These are phyloP conservation scores for Hippocampus kuda DNA, from an alignment of 2,797 vertebrate species.

Conservation along the genomic window DNA sequence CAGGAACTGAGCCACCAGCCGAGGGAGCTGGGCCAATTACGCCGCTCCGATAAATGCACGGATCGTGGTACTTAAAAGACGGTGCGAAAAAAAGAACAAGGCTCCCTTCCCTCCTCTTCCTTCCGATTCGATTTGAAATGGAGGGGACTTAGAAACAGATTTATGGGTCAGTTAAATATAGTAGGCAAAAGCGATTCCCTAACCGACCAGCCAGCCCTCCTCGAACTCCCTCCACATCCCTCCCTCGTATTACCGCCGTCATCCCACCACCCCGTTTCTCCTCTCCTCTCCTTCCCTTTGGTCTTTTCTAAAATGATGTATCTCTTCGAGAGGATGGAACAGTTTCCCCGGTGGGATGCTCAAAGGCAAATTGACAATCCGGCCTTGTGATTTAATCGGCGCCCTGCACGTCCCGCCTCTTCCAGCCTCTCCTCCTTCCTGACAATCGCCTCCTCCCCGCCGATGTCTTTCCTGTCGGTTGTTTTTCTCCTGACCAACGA, in stretches of 20 bases:
- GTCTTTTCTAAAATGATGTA: slow-evolving; percentile 76
- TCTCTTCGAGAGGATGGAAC: slow-evolving; percentile 71
- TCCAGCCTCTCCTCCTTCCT: slow-evolving; percentile 36
- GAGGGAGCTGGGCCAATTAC: slow-evolving; percentile 79
- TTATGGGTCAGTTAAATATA: slow-evolving; percentile 86
- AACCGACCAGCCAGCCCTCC: slow-evolving; percentile 62
- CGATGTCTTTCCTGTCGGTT: slow-evolving; percentile 34
- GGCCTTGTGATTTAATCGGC: slow-evolving; percentile 65
- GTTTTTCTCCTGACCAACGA: slow-evolving; percentile 61
- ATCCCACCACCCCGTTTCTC: slow-evolving; percentile 50
- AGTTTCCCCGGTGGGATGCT: slow-evolving; percentile 65
- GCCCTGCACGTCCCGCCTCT: slow-evolving; percentile 42
- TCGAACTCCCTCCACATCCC: slow-evolving; percentile 53
- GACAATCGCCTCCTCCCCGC: slow-evolving; percentile 34
- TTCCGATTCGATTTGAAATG: slow-evolving; percentile 66
- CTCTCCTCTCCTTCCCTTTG: slow-evolving; percentile 64
- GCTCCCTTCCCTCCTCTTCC: slow-evolving; percentile 49
- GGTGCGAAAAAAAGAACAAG: slow-evolving; percentile 60
- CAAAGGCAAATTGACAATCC: slow-evolving; percentile 75
- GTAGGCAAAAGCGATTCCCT: slow-evolving; percentile 72
- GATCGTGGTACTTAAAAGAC: slow-evolving; percentile 79
- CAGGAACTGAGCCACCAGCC: slow-evolving; percentile 73
- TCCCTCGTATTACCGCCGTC: slow-evolving; percentile 46
- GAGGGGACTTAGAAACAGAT: slow-evolving; percentile 79
- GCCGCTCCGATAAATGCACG: slow-evolving; percentile 72